Conservation (phyloP, 2,888 invertebrate species). For the Periphyllus acericola region DNA sequence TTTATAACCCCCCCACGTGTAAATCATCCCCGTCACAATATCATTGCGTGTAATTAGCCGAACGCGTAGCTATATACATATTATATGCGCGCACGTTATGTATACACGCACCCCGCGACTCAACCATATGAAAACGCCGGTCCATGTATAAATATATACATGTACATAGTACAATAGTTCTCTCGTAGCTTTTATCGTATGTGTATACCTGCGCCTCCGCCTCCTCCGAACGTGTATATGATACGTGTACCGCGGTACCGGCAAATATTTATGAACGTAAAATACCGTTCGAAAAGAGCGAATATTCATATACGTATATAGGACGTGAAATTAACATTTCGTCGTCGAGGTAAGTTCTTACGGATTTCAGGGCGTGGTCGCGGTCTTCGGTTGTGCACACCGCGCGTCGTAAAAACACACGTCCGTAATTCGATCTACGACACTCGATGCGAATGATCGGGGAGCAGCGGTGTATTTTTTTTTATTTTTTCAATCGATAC, state of each 20-base stretch:
- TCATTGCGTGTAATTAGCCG: background rate
- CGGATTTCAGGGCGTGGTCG: constrained; percentile 10
- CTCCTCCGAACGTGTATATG: too few relatives aligned
- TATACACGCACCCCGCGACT: background rate
- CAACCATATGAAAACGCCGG: background rate
- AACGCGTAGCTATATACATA: background rate
- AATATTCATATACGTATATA: background rate
- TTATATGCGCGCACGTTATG: background rate
- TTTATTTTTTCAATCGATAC: background rate
- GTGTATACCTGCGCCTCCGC: background rate
- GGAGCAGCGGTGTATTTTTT: background rate
- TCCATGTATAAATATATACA: background rate
- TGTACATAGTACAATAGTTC: background rate
- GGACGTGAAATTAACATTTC: too few relatives aligned
- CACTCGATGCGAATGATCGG: too few relatives aligned
- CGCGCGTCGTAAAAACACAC: constrained; percentile 24
- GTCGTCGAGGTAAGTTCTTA: too few relatives aligned
- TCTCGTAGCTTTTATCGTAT: background rate
- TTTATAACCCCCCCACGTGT: constrained; percentile 7
- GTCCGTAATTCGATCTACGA: constrained; percentile 42
- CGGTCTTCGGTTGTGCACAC: too few relatives aligned
- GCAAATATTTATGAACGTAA: background rate
- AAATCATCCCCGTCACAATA: constrained; percentile 42
- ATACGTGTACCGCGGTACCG: too few relatives aligned
- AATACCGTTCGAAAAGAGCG: background rate